A percentile compares a stretch with the other conserved stretches of the same genome.
phyloP scores from a whole-genome alignment of 2,888 invertebrate species.

The Tuta absoluta region DNA sequence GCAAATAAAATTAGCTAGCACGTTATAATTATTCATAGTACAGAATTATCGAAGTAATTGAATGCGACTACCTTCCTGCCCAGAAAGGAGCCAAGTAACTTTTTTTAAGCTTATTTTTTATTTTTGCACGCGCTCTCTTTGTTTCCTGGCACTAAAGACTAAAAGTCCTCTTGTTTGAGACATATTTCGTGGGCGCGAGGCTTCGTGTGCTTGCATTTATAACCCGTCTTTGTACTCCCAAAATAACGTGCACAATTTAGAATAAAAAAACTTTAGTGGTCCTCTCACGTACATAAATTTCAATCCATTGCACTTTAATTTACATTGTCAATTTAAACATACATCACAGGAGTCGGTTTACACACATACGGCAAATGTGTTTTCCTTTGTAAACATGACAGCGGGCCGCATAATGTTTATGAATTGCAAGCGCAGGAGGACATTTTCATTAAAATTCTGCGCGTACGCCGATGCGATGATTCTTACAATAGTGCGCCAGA shows the following conservation, averaged over 20 bases:
- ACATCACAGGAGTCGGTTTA: conserved; percentile 60
- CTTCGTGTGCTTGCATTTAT: conserved; percentile 77
- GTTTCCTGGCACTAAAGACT: conserved; percentile 58
- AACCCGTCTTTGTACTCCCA: conserved; percentile 69
- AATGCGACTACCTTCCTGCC: conserved; percentile 41
- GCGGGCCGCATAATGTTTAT: conserved; percentile 71
- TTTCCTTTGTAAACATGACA: conserved; percentile 77
- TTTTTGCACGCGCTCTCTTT: conserved; percentile 57
- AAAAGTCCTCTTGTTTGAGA: conserved; percentile 69
- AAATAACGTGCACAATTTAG: conserved; percentile 64
- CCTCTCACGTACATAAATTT: conserved; percentile 41
- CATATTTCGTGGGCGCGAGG: conserved; percentile 61
- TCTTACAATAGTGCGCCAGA: conserved; percentile 69
- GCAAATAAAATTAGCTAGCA: conserved; percentile 28
- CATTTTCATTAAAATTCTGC: conserved; percentile 77
- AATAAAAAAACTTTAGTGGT: conserved; percentile 29
- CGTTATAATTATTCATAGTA: conserved; percentile 31
- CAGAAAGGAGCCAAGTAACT: conserved; percentile 1
- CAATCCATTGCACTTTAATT: conserved; percentile 47
- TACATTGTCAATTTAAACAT: conserved; percentile 62
- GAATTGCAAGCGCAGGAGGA: conserved; percentile 71
- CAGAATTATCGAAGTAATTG: conserved; percentile 41
- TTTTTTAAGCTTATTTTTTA: conserved; percentile 31
- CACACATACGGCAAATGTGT: conserved; percentile 64
- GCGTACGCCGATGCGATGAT: conserved; percentile 70